Percentiles rank a stretch among this genome's conserved stretches.
These are phyloP conservation scores for Plectus sambesii DNA, from an alignment of 1,140 invertebrate species.

Conservation along the genomic window DNA sequence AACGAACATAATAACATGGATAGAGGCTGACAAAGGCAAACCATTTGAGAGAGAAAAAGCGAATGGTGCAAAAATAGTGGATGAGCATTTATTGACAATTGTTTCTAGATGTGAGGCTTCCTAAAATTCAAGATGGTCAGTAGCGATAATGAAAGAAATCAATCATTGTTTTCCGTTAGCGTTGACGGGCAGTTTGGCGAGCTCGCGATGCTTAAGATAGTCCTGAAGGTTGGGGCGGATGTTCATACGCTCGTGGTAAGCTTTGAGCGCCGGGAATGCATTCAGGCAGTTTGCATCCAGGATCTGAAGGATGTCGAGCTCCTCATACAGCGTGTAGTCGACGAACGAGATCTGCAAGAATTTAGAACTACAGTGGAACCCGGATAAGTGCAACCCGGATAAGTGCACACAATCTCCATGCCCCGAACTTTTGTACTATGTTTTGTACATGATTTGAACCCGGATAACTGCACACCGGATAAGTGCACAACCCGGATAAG, in stretches of 20 bases:
- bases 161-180: slow-evolving; percentile 43
- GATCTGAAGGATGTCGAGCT: slow-evolving; percentile 36
- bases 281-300: slow-evolving; percentile 36
- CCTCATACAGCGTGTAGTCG: slow-evolving; percentile 45
- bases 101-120: too few relatives aligned
- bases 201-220: slow-evolving; percentile 27
- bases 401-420: too few relatives aligned
- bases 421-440: too few relatives aligned
- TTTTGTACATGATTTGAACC: too few relatives aligned
- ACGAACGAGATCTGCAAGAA: slow-evolving; percentile 42
- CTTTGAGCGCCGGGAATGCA: slow-evolving; percentile 18
- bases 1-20: neutral
- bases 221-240: slow-evolving; percentile 11
- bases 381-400: too few relatives aligned
- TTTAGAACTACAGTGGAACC: too few relatives aligned
- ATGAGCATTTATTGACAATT: slow-evolving; percentile 3
- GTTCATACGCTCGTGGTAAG: slow-evolving; percentile 8
- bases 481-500: too few relatives aligned
- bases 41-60: slow-evolving; percentile 11
- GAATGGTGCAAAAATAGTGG: neutral
- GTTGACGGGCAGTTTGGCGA: slow-evolving; percentile 34
- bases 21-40: neutral
- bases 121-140: too few relatives aligned
- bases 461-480: too few relatives aligned
- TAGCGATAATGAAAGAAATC: slow-evolving; percentile 19